phyloP scores from a whole-genome alignment of 2,888 invertebrate species.

The Pheosia gnoma region DNA sequence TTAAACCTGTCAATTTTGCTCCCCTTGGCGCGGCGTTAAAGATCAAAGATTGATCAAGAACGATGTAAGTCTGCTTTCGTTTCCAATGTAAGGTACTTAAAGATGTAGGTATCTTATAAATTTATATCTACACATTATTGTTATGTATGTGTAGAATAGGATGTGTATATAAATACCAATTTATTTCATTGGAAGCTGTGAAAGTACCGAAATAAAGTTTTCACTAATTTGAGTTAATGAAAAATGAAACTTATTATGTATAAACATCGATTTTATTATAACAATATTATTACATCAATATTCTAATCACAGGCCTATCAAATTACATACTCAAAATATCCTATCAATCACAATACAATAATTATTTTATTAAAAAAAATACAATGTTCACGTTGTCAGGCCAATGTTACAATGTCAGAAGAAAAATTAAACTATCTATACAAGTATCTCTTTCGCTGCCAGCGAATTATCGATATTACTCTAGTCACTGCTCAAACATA shows the following conservation, averaged over 20 bases:
- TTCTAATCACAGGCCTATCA: constrained; percentile 70
- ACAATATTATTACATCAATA: constrained; percentile 60
- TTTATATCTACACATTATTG: no score
- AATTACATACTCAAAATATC: constrained; percentile 60
- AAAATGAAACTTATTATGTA: constrained; percentile 29
- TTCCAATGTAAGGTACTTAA: constrained; percentile 22
- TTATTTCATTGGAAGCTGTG: no score
- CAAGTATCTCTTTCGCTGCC: constrained; percentile 27
- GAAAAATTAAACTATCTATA: constrained; percentile 9
- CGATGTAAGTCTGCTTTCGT: constrained; percentile 44
- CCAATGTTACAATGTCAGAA: constrained; percentile 17
- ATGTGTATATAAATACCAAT: no score
- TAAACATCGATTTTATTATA: constrained; percentile 67
- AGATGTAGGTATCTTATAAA: no score
- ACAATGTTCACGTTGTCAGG: constrained; percentile 23
- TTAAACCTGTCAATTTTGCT: constrained; percentile 69
- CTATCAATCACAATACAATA: constrained; percentile 49
- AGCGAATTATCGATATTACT: constrained; percentile 30
- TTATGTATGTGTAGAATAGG: no score
- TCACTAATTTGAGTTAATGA: not conserved
- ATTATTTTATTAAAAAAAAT: constrained; percentile 41
- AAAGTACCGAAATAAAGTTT: not conserved
- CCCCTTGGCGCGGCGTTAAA: constrained; percentile 48
- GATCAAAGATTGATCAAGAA: constrained; percentile 48
- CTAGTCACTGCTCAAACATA: constrained; percentile 20